Evolutionary conservation across 2,888 invertebrate species (phyloP), one percentile per base, ranked within the genome.

Genomic region (Leistus spinibarbis): DNA sequence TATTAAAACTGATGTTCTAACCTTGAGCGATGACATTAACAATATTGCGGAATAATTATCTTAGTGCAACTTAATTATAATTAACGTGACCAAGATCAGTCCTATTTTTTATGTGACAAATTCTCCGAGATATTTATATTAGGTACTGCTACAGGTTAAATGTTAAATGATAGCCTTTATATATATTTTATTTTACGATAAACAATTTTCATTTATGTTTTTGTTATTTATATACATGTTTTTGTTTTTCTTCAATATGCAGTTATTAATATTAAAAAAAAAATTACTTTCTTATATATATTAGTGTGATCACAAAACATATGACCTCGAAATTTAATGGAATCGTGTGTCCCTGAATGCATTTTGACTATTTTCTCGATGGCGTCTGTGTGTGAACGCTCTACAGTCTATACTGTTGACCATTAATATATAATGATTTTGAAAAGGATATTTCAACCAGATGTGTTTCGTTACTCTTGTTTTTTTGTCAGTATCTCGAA

Each of bases 61-160:
- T 56, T 19, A 56, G 16, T 19, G 19, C 56, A 56, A 22, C 60
- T 60, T 60, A 60, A 60, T 60, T 60, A 60, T 3, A 19, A 60
- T 17, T 17, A 19, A 60, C 19, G 60, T 60, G 60, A 17, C 60
- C 19, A 19, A 60, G 60, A 60, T 60, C 60, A 60, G 60, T 60
- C 3, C 20, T 20, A 19, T 16, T 60, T 17, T 54, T 54, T 54
- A 10, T 19, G 3, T 40, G 40, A 40, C 40, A 13, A 40, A n/a
- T n/a, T n/a, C n/a, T n/a, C 4, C 40, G 40, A 40, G 13, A 40
- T 10, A 40, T 40, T 40, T 40, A 40, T 40, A 1, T 40, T 40
- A 40, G 40, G 40, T 40, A 13, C 40, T 13, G 40, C 13, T 40
- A 13, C 40, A 40, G 40, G 40, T 40, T 40, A 40, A 40, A 40